Conservation (phyloP, 2,113 vertebrate species). For the Oreochromis tanganicae region DNA sequence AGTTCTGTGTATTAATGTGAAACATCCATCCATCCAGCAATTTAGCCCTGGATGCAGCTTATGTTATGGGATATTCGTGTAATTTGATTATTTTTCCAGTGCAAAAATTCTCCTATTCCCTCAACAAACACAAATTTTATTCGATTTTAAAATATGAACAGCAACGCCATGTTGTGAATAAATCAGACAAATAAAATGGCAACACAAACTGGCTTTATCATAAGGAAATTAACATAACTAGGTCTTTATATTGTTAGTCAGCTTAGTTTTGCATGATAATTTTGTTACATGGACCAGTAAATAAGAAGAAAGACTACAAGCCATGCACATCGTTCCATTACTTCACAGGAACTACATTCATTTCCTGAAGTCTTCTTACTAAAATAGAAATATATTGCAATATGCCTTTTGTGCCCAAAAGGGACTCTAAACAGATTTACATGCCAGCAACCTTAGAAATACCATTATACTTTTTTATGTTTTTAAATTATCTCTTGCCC, state of each 20-base stretch:
- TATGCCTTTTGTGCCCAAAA: not conserved
- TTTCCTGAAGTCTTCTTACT: not conserved
- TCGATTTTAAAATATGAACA: not conserved
- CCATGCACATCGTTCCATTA: not conserved
- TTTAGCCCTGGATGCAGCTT: not conserved
- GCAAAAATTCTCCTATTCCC: not conserved
- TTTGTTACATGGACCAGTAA: not conserved
- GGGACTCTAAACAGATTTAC: not conserved
- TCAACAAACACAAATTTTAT: not conserved
- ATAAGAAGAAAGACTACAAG: not conserved
- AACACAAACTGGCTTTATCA: not conserved
- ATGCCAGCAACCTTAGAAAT: not conserved
- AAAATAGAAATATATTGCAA: not conserved
- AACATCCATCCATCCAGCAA: not conserved
- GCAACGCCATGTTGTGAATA: not conserved
- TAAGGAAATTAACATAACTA: not conserved
- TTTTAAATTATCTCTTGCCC: not conserved
- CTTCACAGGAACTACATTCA: not conserved
- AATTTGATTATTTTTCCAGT: constrained; percentile 3
- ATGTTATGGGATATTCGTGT: not conserved
- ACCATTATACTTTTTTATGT: not conserved
- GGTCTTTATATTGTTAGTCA: not conserved
- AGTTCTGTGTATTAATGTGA: constrained; percentile 7
- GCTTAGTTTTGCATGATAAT: not conserved
- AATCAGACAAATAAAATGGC: constrained; percentile 21